Base-by-base conservation (phyloP, 1,140 invertebrate species). In the Phocides pigmalion region DNA sequence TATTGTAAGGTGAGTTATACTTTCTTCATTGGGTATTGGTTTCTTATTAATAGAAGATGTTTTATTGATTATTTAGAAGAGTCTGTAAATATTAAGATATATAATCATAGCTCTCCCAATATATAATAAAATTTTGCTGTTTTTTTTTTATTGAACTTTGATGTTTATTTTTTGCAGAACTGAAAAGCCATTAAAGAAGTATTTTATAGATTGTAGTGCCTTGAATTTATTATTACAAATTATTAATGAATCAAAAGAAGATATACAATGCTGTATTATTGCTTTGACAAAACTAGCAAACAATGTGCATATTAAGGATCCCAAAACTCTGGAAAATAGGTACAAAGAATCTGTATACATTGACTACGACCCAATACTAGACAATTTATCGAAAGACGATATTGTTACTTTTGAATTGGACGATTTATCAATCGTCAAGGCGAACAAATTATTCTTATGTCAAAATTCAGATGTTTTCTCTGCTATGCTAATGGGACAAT, bases 401-500 rank as follows among this genome's bases (percentile, higher is more conserved):
- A 79, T 92, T 25, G 93, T 95, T 0, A 93, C 89, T 0, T 95
- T 95, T 51, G 82, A 93, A 39, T 67, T 95, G 12, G 95, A 96
- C 51, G 95, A 96, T 68, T 93, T 92, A 1, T 93, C 92, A 3
- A 93, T 89, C 3, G 89, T 96, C 0, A 86, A 91, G 17, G 93
- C 94, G 0, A 94, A 94, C 68, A 92, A 93, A 53, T 74, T 92
- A n/a, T 93, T 93, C 22, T 72, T 95, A 3, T 94, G 93, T 63
- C 87, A 93, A 62, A 92, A 93, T 65, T 95, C 94, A 0, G 94
- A 94, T 54, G 93, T 93, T 28, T 96, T 96, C 66, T 93, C 91
- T 11, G 93, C 93, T 0, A 94, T 96, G 93, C 84, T 96, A 0
- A 92, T 93, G 64, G 95, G 95, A 0, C 87, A 91, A 16, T 96